Base-by-base conservation (phyloP, 2,113 vertebrate species). In the Eonycteris spelaea region DNA sequence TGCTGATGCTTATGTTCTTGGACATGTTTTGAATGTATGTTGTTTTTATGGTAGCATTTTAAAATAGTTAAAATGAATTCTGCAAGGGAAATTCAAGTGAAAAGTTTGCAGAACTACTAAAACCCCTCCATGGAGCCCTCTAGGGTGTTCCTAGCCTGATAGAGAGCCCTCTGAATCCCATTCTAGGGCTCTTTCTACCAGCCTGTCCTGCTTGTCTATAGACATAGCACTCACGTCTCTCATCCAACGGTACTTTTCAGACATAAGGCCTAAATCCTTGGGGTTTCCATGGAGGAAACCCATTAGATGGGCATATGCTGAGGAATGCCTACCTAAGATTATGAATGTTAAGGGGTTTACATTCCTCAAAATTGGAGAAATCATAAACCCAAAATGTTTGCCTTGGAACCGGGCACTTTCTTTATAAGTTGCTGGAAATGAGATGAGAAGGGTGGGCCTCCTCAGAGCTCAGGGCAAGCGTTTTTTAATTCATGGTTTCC, bases 21-120 rank as follows among this genome's bases (percentile, higher is more conserved):
- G 43, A 65, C 59, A 73, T 40, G 30, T 87, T 79, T 7, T 43
- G n/a, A 94, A 92, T 90, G 2, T 30, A 9, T 80, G 26, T 24
- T 84, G n/a, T 94, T 95, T 97, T 93, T 90, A 86, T 59, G 75
- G 15, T 18, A 53, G 13, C 73, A 30, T 94, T 93, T 96, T 95
- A 57, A 95, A 96, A 89, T 91, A 43, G 14, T 45, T 55, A 88
- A n/a, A 83, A 68, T 70, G 12, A 35, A 67, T 89, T 93, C 28
- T 61, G 15, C 40, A 55, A 74, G n/a, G 53, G 24, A 90, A 85
- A 63, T 83, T 59, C 75, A 92, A 65, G 55, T 71, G 51, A 51
- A 92, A 94, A 75, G 11, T 78, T 65, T 90, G 51, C 13, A 70
- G 48, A 94, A 59, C 35, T 78, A 51, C 57, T 63, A 73, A 90